Percentiles rank a stretch among this genome's conserved stretches.
Conservation (phyloP, 1,140 invertebrate genomes). For the Cheumatopsyche charites region DNA sequence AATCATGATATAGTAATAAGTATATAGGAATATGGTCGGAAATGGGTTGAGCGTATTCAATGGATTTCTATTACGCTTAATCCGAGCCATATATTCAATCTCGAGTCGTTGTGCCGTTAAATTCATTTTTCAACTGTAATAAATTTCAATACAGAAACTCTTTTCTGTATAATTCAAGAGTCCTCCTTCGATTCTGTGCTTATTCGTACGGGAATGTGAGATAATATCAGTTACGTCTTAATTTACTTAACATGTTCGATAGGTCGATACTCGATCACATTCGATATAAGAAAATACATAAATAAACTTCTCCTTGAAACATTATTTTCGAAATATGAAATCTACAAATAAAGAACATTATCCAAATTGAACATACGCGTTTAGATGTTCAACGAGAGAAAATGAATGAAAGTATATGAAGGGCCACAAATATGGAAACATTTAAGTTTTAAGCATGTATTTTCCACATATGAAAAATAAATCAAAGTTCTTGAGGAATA, state of each 20-base stretch:
- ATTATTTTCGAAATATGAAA: too few species aligned
- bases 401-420: too few species aligned
- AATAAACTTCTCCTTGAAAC: neutral
- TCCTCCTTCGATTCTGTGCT: too few species aligned
- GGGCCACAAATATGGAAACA: too few species aligned
- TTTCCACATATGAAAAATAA: too few species aligned
- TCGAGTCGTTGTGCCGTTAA: constrained; percentile 35
- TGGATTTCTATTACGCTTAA: constrained; percentile 22
- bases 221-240: constrained; percentile 17
- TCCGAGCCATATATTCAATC: constrained; percentile 38
- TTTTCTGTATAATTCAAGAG: too few species aligned
- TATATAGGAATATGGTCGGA: neutral
- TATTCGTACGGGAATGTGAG: neutral
- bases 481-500: too few species aligned
- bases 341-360: neutral
- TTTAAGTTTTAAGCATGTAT: too few species aligned
- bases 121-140: constrained; percentile 31
- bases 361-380: constrained; percentile 8
- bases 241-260: constrained; percentile 6
- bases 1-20: too few species aligned
- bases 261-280: neutral
- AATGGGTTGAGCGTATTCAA: constrained; percentile 16
- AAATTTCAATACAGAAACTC: constrained; percentile 29
- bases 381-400: neutral
- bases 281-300: neutral